Evolutionary conservation across 2,113 vertebrate species (phyloP), one percentile per base, ranked within the genome.

Genomic region (Columba livia): DNA sequence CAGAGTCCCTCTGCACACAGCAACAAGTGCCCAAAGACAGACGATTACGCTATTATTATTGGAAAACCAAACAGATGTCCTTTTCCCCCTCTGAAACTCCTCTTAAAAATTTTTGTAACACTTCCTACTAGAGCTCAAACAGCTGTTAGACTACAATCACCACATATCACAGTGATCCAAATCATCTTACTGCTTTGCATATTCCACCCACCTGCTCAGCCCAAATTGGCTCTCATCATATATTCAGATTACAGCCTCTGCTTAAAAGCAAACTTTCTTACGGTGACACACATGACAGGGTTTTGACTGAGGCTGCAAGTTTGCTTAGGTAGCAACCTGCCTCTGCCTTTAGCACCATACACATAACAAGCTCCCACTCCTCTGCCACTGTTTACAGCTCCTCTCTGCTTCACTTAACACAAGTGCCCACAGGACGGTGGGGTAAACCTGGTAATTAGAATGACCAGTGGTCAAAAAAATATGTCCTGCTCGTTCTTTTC

Each of bases 381-480:
- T 42, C 36, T 32, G 21, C 31, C 51, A 4, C 1, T 12, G 25
- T 3, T 31, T 19, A 40, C 56, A 15, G 11, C 4, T 32, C 15
- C 38, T 10, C 74, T 58, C 58, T 6, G 31, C 62, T 60, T 12
- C 32, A 51, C 13, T 24, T 24, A 1, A 15, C 1, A 5, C 25
- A 26, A 70, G 36, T 3, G 28, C 15, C 12, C 5, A 23, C 2
- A 42, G 12, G 34, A 47, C 25, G 2, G 2, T 0, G 31, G 56
- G 40, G 42, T 18, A 25, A 93, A 71, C 9, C 44, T 6, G 15
- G 1, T 3, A 29, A 29, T 0, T 1, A 34, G 18, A 53, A 9
- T 0, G 8, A n/a, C 1, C 47, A 15, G 21, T 1, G 6, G 54
- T 2, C 14, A 32, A 34, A n/a, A 2, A 2, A 21, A 29, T 0